Conservation (phyloP, 30 jellyfish, hydroid and myxozoan genomes). For the Turritopsis rubra region DNA sequence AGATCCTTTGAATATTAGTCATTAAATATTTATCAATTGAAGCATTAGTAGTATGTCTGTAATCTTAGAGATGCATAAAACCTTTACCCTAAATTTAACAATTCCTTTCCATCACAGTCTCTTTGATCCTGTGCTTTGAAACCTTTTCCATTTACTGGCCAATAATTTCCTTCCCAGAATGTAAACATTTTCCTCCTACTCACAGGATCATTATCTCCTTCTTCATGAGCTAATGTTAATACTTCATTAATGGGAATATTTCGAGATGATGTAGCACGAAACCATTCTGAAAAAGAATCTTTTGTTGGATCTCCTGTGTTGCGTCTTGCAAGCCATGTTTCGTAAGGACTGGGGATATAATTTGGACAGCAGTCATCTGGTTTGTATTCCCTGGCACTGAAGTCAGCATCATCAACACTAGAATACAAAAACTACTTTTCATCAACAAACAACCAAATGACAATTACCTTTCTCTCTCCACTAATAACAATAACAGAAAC, state of each 20-base stretch:
- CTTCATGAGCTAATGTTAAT: slow-evolving; percentile 25
- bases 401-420: slow-evolving; percentile 32
- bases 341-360: slow-evolving; percentile 62
- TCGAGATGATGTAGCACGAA: slow-evolving; percentile 48
- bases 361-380: slow-evolving; percentile 37
- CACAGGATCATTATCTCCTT: slow-evolving; percentile 63
- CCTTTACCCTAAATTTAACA: slow-evolving; percentile 45
- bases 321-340: slow-evolving; percentile 76
- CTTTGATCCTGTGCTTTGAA: slow-evolving; percentile 60
- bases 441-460: neutral
- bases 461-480: no score
- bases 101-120: slow-evolving; percentile 45
- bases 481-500: no score
- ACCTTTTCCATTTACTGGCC: slow-evolving; percentile 76
- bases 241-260: slow-evolving; percentile 36
- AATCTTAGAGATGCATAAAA: no score
- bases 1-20: no score
- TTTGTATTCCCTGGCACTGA: slow-evolving; percentile 52
- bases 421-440: neutral
- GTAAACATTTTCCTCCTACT: slow-evolving; percentile 40
- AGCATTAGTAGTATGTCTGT: no score
- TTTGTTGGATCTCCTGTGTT: slow-evolving; percentile 38
- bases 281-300: slow-evolving; percentile 69
- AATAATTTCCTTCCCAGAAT: slow-evolving; percentile 42
- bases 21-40: no score